A percentile compares a stretch with the other conserved stretches of the same genome.
These are phyloP conservation scores for Tenthredo distinguenda DNA, from an alignment of 2,888 invertebrate species.

Conservation along the genomic window DNA sequence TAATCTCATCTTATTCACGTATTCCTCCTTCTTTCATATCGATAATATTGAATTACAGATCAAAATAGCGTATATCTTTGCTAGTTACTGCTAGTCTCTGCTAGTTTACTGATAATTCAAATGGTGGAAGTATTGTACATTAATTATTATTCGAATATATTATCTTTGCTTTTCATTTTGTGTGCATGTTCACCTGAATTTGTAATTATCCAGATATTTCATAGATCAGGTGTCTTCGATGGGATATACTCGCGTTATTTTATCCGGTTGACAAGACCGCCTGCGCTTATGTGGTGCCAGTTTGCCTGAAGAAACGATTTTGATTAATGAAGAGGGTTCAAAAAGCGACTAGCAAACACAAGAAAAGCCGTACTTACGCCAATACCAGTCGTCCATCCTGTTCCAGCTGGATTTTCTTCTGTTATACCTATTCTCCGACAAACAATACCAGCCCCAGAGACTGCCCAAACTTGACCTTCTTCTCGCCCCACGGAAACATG, in stretches of 20 bases:
- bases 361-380: constrained; percentile 75
- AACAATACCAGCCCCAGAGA: constrained; percentile 85
- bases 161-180: background rate
- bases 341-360: background rate
- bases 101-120: background rate
- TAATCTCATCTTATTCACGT: background rate
- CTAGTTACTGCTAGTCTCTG: background rate
- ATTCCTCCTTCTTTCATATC: background rate
- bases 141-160: background rate
- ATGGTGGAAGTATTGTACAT: constrained; percentile 25
- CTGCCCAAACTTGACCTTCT: constrained; percentile 87
- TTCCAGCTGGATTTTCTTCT: constrained; percentile 85
- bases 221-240: background rate
- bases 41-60: constrained; percentile 3
- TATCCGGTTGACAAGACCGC: constrained; percentile 68
- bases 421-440: constrained; percentile 88
- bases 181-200: background rate
- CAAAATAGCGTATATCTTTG: constrained; percentile 31
- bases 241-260: constrained; percentile 58
- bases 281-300: constrained; percentile 73
- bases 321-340: background rate
- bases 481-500: constrained; percentile 85
- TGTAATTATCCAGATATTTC: constrained; percentile 9
- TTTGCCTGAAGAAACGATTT: constrained; percentile 69
- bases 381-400: constrained; percentile 88